These are phyloP conservation scores for Tyto alba DNA, from an alignment of 2,113 vertebrate genomes.

Conservation along the genomic window DNA sequence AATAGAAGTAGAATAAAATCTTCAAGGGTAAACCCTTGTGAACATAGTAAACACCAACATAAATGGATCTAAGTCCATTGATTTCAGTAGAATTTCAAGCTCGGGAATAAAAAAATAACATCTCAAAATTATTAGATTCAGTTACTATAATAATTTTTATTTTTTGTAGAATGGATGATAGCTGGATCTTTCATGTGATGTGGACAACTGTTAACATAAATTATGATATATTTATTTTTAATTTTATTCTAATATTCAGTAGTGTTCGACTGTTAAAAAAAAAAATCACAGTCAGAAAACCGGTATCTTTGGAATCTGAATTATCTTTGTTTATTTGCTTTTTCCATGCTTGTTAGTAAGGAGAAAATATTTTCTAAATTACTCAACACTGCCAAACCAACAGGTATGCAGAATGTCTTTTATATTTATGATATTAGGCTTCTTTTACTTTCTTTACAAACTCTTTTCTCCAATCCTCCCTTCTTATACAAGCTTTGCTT, in stretches of 20 bases:
- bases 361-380: neutral
- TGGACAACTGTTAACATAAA: neutral
- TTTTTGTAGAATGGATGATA: neutral
- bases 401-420: neutral
- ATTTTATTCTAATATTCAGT: neutral
- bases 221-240: neutral
- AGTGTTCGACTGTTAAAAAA: neutral
- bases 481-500: neutral
- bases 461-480: neutral
- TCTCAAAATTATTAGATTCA: neutral
- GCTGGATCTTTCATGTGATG: neutral
- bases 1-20: neutral
- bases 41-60: neutral
- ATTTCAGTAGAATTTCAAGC: neutral
- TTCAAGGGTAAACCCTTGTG: neutral
- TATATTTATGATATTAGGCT: neutral
- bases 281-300: neutral
- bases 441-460: neutral
- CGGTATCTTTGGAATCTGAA: neutral
- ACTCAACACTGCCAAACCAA: neutral
- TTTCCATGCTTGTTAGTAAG: neutral
- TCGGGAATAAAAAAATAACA: neutral
- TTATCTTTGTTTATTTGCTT: neutral
- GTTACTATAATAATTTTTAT: neutral
- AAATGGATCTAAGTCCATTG: neutral